phyloP scores from a whole-genome alignment of 2,888 invertebrate species.

The Scaptomyza caliginosa region DNA sequence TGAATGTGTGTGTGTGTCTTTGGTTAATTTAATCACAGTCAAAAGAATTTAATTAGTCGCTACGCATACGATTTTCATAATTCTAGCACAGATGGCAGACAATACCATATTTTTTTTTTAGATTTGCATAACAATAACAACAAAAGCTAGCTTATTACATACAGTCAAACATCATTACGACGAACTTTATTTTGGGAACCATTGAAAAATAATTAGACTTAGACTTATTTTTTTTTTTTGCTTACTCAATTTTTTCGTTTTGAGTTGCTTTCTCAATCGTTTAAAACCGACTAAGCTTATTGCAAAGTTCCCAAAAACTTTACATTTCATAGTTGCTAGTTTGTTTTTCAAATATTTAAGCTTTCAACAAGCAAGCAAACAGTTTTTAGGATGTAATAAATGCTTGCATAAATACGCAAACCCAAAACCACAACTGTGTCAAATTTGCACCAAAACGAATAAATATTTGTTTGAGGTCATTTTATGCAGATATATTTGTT shows the following conservation, averaged over 20 bases:
- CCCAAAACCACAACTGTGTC: slow-evolving; percentile 10
- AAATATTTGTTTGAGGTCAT: slow-evolving; percentile 40
- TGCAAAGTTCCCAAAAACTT: not conserved
- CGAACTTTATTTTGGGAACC: no score
- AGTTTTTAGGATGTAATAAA: not conserved
- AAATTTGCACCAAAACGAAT: slow-evolving; percentile 32
- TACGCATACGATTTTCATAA: slow-evolving; percentile 36
- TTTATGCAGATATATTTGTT: slow-evolving; percentile 8
- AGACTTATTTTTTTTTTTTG: not conserved
- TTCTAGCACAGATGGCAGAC: slow-evolving; percentile 1
- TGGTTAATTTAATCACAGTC: slow-evolving; percentile 64
- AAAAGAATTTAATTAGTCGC: slow-evolving; percentile 62
- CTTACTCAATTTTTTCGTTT: not conserved
- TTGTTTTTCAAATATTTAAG: not conserved
- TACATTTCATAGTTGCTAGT: no score
- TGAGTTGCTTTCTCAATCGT: not conserved
- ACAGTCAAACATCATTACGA: not conserved
- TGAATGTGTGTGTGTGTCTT: slow-evolving; percentile 9
- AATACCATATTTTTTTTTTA: not conserved
- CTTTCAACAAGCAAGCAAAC: not conserved
- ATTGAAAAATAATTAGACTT: not conserved
- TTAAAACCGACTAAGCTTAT: not conserved
- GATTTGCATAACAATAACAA: not conserved
- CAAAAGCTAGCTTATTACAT: not conserved
- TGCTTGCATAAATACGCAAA: not conserved